Conservation (phyloP, 2,113 vertebrate genomes). For the Apteryx owenii region DNA sequence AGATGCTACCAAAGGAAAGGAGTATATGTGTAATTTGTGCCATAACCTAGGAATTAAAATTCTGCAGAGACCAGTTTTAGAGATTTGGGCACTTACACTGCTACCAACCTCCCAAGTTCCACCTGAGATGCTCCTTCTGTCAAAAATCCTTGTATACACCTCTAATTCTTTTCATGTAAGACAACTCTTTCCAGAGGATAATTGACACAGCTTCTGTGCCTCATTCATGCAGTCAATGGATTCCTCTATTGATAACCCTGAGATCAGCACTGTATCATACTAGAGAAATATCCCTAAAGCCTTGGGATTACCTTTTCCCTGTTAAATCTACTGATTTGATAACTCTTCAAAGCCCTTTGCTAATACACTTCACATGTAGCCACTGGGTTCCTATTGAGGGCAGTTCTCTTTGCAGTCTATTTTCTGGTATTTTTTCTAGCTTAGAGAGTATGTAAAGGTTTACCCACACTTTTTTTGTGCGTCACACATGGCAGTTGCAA, state of each 20-base stretch:
- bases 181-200: background rate
- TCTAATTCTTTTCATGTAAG: background rate
- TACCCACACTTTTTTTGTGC: background rate
- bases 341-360: background rate
- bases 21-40: background rate
- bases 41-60: conserved; percentile 8
- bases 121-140: background rate
- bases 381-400: background rate
- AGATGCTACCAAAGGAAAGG: conserved; percentile 8
- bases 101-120: background rate
- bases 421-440: background rate
- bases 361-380: background rate
- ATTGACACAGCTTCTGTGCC: background rate
- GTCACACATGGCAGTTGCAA: background rate
- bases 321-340: background rate
- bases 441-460: background rate
- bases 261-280: background rate
- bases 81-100: background rate
- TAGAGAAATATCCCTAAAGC: background rate
- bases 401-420: background rate
- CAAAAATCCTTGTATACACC: background rate
- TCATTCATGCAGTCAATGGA: background rate
- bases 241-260: background rate
- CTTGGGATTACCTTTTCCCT: background rate
- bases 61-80: conserved; percentile 1